Base-by-base conservation (phyloP, 2,888 invertebrate genomes). In the Cheiracanthium punctorium region DNA sequence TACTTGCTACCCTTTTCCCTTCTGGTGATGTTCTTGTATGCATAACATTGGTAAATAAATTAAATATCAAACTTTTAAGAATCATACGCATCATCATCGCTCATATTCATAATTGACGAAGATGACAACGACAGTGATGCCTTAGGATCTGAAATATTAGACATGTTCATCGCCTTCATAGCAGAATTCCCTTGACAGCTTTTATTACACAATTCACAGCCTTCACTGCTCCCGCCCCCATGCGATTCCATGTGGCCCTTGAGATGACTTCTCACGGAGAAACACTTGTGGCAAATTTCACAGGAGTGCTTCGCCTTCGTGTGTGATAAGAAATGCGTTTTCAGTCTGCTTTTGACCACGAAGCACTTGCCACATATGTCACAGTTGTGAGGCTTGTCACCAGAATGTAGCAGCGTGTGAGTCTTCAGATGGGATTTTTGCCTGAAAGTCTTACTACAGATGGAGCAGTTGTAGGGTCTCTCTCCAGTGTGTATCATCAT, bases 401-500 rank as follows among this genome's bases (percentile, higher is more conserved):
- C 80, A 24, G 87, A 72, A 77, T 87, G 87, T 17, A 87, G 30
- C 29, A 87, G 73, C 17, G 76, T 48, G 41, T 87, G 87, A 12
- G 87, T 87, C 64, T 87, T 87, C 29, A 87, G 24, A 30, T 87
- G 87, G n/a, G 87, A 87, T 69, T 87, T 87, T 32, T 87, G 87
- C 32, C 87, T 65, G 69, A 87, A 87, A 4, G 87, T 77, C 69
- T 87, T 87, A 32, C 65, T 81, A 30, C 87, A 87, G 1, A 87
- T 73, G 7, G 77, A 70, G 20, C 87, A 87, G 48, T 72, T 77
- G 29, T 72, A 87, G n/a, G 87, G 87, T 73, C 81, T 71, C 41
- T 87, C 87, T 5, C 87, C 87, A n/a, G 87, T 87, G 37, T 87
- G 87, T 4, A 87, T 81, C 87, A 87, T 87, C 87, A 87, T 87